A percentile compares a stretch with the other conserved stretches of the same genome.
Conservation (phyloP, 2,113 vertebrate genomes). For the Camelus dromedarius region DNA sequence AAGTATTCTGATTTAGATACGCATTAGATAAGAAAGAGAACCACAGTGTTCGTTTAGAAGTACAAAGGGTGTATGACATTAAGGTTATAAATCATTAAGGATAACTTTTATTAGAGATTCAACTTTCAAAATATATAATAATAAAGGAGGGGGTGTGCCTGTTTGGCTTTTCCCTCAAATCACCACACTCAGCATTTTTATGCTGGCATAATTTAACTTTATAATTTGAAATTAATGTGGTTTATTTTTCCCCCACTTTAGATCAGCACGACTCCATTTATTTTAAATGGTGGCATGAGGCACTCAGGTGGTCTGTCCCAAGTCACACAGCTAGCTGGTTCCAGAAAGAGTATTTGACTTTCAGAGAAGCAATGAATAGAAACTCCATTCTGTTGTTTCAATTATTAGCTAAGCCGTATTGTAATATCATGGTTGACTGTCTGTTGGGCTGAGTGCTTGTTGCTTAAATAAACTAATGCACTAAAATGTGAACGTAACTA, state of each 20-base stretch:
- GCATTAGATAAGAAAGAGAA: not conserved
- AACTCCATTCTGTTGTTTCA: not conserved
- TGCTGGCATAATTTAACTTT: not conserved
- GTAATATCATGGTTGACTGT: not conserved
- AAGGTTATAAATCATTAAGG: not conserved
- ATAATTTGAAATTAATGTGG: not conserved
- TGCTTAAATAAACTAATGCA: not conserved
- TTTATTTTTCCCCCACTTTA: not conserved
- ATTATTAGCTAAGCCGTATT: not conserved
- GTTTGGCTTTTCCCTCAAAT: not conserved
- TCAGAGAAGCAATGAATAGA: not conserved
- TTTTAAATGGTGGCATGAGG: not conserved
- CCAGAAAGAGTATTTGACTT: not conserved
- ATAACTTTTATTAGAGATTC: conserved; percentile 22
- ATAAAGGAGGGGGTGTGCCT: not conserved
- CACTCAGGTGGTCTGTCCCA: not conserved
- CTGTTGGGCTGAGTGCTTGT: not conserved
- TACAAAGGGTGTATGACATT: not conserved
- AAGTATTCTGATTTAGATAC: not conserved
- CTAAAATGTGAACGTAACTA: not conserved
- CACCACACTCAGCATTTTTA: not conserved
- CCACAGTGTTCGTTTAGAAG: not conserved
- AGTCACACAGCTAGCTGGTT: not conserved
- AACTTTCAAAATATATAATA: not conserved
- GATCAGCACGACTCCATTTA: not conserved